Evolutionary conservation across 2,888 invertebrate genomes (phyloP).

Genomic region (Julus scandinavius): DNA sequence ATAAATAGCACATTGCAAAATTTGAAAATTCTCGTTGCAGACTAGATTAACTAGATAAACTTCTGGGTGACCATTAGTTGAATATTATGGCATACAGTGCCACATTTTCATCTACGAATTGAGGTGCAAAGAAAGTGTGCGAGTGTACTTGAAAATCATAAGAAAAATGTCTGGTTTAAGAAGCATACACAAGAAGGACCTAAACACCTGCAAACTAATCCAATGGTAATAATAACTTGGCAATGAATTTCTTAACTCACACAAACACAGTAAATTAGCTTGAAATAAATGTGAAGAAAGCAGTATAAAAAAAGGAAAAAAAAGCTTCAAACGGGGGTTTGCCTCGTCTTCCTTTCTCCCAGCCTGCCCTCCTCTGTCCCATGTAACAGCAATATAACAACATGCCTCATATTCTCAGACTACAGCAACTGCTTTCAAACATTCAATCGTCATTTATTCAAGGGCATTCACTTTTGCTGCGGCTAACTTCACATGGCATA

Average conservation of each 20-base stretch:
- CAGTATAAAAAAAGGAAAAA: conserved; percentile 27
- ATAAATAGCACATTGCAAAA: neutral
- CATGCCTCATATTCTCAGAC: conserved; percentile 43
- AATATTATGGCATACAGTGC: no score
- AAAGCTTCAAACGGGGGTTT: conserved; percentile 34
- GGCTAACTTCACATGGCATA: neutral
- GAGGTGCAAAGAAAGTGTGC: no score
- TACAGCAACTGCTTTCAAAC: neutral
- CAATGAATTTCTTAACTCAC: neutral
- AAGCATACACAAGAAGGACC: neutral
- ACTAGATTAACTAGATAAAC: neutral
- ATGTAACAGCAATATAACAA: conserved; percentile 28
- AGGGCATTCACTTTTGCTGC: neutral
- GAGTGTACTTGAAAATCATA: no score
- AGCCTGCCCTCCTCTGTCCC: conserved; percentile 55
- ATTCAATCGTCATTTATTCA: conserved; percentile 19
- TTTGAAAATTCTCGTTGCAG: neutral
- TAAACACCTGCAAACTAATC: conserved; percentile 17
- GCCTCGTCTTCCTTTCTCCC: conserved; percentile 54
- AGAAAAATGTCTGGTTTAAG: no score
- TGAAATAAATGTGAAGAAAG: neutral
- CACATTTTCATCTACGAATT: no score
- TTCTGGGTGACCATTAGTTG: neutral
- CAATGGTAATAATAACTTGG: neutral
- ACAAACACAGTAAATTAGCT: neutral